Evolutionary conservation across 2,888 invertebrate genomes (phyloP).

Genomic region (Lampropteryx suffumata): DNA sequence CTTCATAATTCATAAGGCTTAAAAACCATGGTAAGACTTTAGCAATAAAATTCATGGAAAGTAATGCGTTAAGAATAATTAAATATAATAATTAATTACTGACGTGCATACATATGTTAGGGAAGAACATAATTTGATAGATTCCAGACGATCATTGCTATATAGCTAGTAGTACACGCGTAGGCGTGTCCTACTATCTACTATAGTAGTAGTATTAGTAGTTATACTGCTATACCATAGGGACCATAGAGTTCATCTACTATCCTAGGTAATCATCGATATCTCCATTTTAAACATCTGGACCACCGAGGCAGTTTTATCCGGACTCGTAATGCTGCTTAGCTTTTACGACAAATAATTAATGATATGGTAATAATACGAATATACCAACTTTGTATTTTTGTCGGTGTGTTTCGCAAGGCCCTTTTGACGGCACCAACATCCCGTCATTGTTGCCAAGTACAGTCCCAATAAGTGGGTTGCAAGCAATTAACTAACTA

Average conservation of each 20-base stretch:
- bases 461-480: conserved; percentile 17
- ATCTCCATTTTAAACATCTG: too few relatives aligned
- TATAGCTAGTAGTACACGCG: too few relatives aligned
- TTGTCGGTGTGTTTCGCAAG: conserved; percentile 15
- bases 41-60: conserved; percentile 16
- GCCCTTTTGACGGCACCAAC: conserved; percentile 27
- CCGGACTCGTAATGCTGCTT: too few relatives aligned
- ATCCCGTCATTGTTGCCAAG: conserved; percentile 42
- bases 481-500: conserved; percentile 34
- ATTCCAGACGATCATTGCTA: too few relatives aligned
- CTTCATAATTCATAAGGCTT: conserved; percentile 6
- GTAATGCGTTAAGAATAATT: conserved; percentile 17
- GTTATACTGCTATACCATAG: too few relatives aligned
- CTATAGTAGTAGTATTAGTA: too few relatives aligned
- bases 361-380: conserved; percentile 4
- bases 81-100: neutral
- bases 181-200: too few relatives aligned
- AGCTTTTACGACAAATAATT: neutral
- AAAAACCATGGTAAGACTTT: conserved; percentile 18
- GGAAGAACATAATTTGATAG: too few relatives aligned
- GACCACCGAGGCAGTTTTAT: too few relatives aligned
- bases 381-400: conserved; percentile 7
- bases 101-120: too few relatives aligned
- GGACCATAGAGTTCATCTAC: too few relatives aligned
- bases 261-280: too few relatives aligned